Base-by-base conservation (phyloP, 2,888 invertebrate genomes). In the Silvanus unidentatus region DNA sequence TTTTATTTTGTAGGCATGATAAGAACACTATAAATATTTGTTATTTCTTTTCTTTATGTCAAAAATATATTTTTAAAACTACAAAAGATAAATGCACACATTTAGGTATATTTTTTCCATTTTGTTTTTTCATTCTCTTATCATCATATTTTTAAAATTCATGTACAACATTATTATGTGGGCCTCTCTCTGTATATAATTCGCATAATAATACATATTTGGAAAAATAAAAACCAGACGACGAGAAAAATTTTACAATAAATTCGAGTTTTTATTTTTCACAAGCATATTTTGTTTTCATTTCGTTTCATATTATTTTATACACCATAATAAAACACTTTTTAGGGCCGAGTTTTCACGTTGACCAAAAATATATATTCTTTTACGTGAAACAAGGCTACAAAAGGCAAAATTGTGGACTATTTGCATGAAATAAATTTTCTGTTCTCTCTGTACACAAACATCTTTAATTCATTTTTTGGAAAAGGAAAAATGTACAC, bases 21-120 rank as follows among this genome's bases (percentile, higher is more conserved):
- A 63, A 65, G 63, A 68, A 68, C 64, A 64, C 64, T 64, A 66
- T 68, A 69, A 63, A 66, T 65, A 66, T 59, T 64, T 59, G n/a
- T n/a, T n/a, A n/a, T 54, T 59, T 59, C 59, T 53, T 56, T 64
- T 63, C 57, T 59, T 58, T 63, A 64, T 65, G 66, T 65, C 64
- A 69, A 69, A 68, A 69, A 69, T 68, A 69, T 69, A 69, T 58
- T 63, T 66, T 60, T 58, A 66, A 64, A 60, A 64, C 66, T 66
- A 63, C 64, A 62, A 60, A 62, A 62, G 62, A 58, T 63, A 61
- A 62, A 60, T 60, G 59, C 60, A 58, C 59, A 62, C 62, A 59
- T 53, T 32, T 37, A 37, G 12, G 12, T 32, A 32, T 32, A 8
- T 32, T 32, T 5, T 11, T 32, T 32, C 10, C 3, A 5, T 8